Base-by-base conservation (phyloP, 2,113 vertebrate genomes). In the Forbesichthys agassizii region DNA sequence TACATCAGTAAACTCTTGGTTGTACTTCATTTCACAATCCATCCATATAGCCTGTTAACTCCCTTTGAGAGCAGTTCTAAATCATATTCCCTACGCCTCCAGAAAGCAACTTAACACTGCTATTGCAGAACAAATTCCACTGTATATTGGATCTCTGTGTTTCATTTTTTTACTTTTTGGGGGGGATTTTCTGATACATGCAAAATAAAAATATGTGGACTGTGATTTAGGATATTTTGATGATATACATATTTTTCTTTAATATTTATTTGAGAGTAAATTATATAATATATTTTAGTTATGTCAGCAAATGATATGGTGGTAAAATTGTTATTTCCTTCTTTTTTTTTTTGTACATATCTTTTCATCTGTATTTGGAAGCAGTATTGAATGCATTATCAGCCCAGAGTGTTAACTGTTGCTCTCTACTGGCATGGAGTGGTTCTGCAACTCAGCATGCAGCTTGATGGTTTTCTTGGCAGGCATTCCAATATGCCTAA, bases 361-460 rank as follows among this genome's bases (percentile, higher is more conserved):
- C 74, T 78, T 33, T 81, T 52, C 65, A 68, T 65, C 72, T 78
- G 66, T 66, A 74, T 73, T 69, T 71, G 65, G 75, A 85, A 55
- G 58, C 77, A 70, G 73, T 76, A 63, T 73, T 82, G 72, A 83
- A 66, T 69, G 67, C 52, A 78, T 77, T 59, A 58, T 36, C 73
- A 68, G 56, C 70, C 76, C 78, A 46, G 51, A 82, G 68, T 84
- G 70, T 80, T 81, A 92, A 61, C 80, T 92, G 91, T 81, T 78
- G 61, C 61, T 56, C 75, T 92, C 92, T 89, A 88, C 89, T 91
- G 93, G 81, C 83, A 69, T 92, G 68, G 92, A 91, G 90, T 93
- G 94, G 89, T 94, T 93, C 93, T 92, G 94, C 94, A 92, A 42
- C 36, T 90, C 83, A 92, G 91, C 59, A 11, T 75, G 74, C 70